phyloP scores from a whole-genome alignment of 1,140 invertebrate genomes.

The Zaprionus ghesquierei region DNA sequence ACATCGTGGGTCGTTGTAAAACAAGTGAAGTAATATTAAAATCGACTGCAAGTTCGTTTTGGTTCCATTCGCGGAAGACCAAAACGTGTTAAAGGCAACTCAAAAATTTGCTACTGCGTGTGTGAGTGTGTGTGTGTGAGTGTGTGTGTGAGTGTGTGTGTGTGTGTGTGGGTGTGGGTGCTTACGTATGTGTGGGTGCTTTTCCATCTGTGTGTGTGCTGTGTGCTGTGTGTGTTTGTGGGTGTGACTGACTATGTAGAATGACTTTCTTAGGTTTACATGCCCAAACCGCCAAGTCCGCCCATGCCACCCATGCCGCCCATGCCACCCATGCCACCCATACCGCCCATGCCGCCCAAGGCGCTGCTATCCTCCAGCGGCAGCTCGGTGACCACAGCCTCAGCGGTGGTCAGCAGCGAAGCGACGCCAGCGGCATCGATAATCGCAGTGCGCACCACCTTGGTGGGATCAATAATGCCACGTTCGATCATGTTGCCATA shows the following conservation, averaged over 20 bases:
- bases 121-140: not conserved
- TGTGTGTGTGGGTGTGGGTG: not conserved
- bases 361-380: constrained; percentile 94
- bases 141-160: not conserved
- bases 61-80: not conserved
- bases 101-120: not conserved
- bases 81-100: not conserved
- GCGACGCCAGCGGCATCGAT: constrained; percentile 99
- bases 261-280: constrained; percentile 25
- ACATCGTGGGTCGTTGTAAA: too few species aligned
- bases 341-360: constrained; percentile 38
- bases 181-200: not conserved
- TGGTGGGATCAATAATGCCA: constrained; percentile 99
- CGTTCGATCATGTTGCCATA: constrained; percentile 98
- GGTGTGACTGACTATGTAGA: not conserved
- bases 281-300: constrained; percentile 34
- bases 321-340: constrained; percentile 57
- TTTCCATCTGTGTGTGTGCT: not conserved
- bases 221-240: not conserved
- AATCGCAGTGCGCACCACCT: constrained; percentile 98
- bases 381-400: constrained; percentile 96
- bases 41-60: too few species aligned
- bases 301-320: constrained; percentile 57
- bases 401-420: constrained; percentile 97
- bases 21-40: too few species aligned